Base-by-base conservation (phyloP, 1,140 invertebrate species). In the Sitodiplosis mosellana region DNA sequence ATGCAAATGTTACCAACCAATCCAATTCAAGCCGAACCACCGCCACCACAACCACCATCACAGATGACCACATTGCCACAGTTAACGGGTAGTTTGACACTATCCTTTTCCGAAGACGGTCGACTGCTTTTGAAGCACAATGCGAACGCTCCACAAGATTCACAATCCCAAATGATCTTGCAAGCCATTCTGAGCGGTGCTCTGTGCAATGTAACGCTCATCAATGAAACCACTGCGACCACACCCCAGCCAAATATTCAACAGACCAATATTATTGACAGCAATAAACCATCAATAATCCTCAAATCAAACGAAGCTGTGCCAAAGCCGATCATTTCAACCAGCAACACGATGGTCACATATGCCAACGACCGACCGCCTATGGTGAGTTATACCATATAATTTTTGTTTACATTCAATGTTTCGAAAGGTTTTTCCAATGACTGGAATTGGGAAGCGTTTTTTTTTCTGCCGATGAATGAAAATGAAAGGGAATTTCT, bases 181-280 rank as follows among this genome's bases (percentile, higher is more conserved):
- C 61, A 64, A 42, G 62, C 61, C 2, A 49, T 64, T 47, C 48
- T 64, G 8, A 64, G 61, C 36, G 62, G 62, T 1, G 60, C 61
- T 1, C 45, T 64, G 46, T 59, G 60, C 42, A 64, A 64, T 53
- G 53, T 64, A 12, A 63, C 61, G 21, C 61, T 64, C n/a, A 60
- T 64, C 43, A 64, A 63, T 48, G 62, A 64, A 38, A 59, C 61
- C 11, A 57, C 57, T 5, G 10, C 27, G 10, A 27, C 27, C 3
- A 27, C 27, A 27, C 27, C 36, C 12, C 14, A 17, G 36, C 36
- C 36, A 38, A 38, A n/a, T 38, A 2, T 56, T 57, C 10, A 34
- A 33, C 22, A 38, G 41, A 21, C 17, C 37, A 44, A 36, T 15
- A 5, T 20, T 19, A 14, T 22, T 19, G 21, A 44, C 12, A 44